Evolutionary conservation across 2,797 vertebrate species (phyloP).

Genomic region (Rhadinocentrus ornatus): DNA sequence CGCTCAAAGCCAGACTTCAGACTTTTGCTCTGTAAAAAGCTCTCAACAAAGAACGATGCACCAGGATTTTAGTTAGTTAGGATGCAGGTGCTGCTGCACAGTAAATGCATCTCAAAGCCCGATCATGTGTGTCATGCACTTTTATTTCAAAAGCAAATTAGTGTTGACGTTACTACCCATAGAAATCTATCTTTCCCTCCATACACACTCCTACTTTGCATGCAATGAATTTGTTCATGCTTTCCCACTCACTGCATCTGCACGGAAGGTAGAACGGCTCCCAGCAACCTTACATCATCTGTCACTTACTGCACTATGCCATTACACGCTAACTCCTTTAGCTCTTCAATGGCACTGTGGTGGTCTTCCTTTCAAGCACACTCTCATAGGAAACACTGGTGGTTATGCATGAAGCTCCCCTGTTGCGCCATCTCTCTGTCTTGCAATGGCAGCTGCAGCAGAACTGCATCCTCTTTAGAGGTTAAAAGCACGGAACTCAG

Average conservation of each 20-base stretch:
- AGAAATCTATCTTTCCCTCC: background rate
- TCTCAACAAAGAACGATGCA: background rate
- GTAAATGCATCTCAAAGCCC: too few relatives aligned
- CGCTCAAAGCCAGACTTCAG: slow-evolving; percentile 18
- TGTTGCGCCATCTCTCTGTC: slow-evolving; percentile 32
- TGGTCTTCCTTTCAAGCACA: slow-evolving; percentile 55
- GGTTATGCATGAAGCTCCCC: slow-evolving; percentile 48
- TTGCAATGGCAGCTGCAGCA: slow-evolving; percentile 32
- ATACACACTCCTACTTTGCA: background rate
- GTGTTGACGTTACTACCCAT: background rate
- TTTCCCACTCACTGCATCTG: slow-evolving; percentile 19
- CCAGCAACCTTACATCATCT: slow-evolving; percentile 33
- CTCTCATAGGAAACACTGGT: slow-evolving; percentile 39
- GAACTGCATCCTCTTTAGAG: slow-evolving; percentile 22
- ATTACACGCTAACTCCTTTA: slow-evolving; percentile 50
- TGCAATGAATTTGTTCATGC: slow-evolving; percentile 3
- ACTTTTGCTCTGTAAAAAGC: slow-evolving; percentile 10
- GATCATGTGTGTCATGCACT: background rate
- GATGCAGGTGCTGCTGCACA: background rate
- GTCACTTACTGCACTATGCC: slow-evolving; percentile 37
- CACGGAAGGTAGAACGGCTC: slow-evolving; percentile 31
- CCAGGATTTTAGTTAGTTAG: slow-evolving; percentile 1
- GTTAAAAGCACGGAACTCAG: slow-evolving; percentile 18
- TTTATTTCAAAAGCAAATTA: background rate
- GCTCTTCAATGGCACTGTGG: slow-evolving; percentile 45